These are phyloP conservation scores for Apaloderma vittatum DNA, from an alignment of 2,113 vertebrate genomes.

Conservation along the genomic window DNA sequence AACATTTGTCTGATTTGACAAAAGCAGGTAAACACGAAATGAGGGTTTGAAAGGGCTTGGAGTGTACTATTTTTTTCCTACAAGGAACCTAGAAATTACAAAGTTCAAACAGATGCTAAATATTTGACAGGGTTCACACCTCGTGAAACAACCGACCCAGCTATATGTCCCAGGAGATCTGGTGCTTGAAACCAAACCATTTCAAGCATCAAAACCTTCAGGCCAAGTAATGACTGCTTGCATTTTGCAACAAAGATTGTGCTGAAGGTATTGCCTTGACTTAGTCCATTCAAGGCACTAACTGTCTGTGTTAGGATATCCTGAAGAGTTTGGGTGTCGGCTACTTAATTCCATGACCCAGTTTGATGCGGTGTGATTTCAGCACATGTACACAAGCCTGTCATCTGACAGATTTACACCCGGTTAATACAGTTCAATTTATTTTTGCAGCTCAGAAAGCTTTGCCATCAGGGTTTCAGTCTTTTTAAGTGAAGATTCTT, in stretches of 20 bases:
- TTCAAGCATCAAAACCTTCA: neutral
- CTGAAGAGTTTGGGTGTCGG: neutral
- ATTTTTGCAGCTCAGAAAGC: neutral
- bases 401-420: neutral
- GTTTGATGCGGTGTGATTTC: neutral
- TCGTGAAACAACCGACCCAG: neutral
- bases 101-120: neutral
- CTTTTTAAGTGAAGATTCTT: neutral
- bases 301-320: neutral
- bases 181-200: neutral
- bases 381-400: rapidly evolving
- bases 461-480: neutral
- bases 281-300: neutral
- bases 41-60: neutral
- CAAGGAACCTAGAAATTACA: neutral
- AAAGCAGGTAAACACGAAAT: neutral
- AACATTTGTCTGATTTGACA: neutral
- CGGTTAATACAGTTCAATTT: neutral
- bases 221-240: neutral
- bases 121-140: neutral
- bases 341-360: neutral
- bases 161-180: neutral
- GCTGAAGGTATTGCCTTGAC: neutral
- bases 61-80: neutral
- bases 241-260: neutral